phyloP scores from a whole-genome alignment of 2,888 invertebrate species.

The Agrochola lychnidis region DNA sequence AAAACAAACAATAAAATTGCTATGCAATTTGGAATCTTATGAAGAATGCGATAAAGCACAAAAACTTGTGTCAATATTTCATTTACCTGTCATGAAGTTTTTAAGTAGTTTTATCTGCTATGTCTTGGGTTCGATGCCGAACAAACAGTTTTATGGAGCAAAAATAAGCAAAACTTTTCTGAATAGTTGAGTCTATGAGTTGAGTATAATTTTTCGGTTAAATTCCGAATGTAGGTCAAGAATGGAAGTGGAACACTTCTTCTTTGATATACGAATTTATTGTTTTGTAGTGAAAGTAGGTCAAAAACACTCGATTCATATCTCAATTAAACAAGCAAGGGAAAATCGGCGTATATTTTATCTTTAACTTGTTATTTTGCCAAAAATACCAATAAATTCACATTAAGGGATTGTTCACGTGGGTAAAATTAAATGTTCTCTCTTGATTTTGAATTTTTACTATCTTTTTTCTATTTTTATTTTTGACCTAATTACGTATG shows the following conservation, averaged over 20 bases:
- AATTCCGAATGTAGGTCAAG: constrained; percentile 30
- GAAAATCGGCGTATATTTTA: not conserved
- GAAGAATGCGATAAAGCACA: not conserved
- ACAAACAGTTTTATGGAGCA: constrained; percentile 46
- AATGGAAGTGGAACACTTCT: not conserved
- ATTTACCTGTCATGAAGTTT: constrained; percentile 48
- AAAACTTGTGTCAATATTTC: constrained; percentile 26
- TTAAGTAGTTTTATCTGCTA: constrained; percentile 52
- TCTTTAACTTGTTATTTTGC: not conserved
- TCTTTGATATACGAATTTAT: constrained; percentile 15
- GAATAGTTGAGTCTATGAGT: constrained; percentile 3
- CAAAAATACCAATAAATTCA: too few species aligned
- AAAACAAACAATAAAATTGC: constrained; percentile 1
- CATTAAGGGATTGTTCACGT: too few species aligned
- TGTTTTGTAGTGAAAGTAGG: not conserved
- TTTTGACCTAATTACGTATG: too few species aligned
- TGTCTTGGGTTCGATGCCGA: constrained; percentile 43
- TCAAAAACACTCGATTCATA: constrained; percentile 5
- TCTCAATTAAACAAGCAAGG: constrained; percentile 8
- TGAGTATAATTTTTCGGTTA: constrained; percentile 13
- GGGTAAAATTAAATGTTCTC: too few species aligned
- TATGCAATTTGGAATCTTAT: constrained; percentile 33
- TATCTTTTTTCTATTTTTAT: too few species aligned
- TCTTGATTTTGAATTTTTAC: too few species aligned
- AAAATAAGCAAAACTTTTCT: constrained; percentile 40